phyloP scores from a whole-genome alignment of 1,140 invertebrate species.

The Drosophila elegans region DNA sequence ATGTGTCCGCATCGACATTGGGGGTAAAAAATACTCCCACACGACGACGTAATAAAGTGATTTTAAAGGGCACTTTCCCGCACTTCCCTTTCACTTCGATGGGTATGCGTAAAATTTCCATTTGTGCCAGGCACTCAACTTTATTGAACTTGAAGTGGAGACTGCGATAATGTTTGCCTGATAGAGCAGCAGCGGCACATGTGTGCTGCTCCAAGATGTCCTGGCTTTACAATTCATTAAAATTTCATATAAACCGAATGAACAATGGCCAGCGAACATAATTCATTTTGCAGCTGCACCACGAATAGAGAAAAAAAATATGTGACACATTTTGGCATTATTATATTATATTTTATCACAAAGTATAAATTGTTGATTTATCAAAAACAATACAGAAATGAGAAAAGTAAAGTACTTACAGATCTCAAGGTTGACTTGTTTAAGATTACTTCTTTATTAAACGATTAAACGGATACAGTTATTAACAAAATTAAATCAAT shows the following conservation, averaged over 20 bases:
- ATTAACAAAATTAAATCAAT: no score
- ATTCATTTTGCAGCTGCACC: constrained; percentile 58
- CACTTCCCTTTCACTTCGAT: constrained; percentile 50
- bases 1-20: constrained; percentile 57
- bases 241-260: constrained; percentile 66
- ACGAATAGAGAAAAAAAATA: neutral
- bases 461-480: no score
- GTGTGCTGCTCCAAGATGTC: constrained; percentile 44
- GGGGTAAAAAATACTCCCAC: constrained; percentile 22
- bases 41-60: constrained; percentile 82
- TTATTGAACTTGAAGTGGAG: constrained; percentile 79
- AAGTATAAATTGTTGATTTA: no score
- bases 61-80: constrained; percentile 79
- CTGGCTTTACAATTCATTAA: constrained; percentile 72
- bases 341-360: no score
- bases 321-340: no score
- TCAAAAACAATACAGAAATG: no score
- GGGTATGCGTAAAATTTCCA: constrained; percentile 75
- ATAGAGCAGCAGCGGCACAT: constrained; percentile 15
- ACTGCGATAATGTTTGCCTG: constrained; percentile 52
- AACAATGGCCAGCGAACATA: constrained; percentile 39
- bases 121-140: constrained; percentile 75
- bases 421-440: no score
- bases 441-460: no score
- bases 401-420: no score